Evolutionary conservation across 2,888 invertebrate genomes (phyloP), one percentile per base, ranked within the genome.

Genomic region (Yponomeuta malinellus): DNA sequence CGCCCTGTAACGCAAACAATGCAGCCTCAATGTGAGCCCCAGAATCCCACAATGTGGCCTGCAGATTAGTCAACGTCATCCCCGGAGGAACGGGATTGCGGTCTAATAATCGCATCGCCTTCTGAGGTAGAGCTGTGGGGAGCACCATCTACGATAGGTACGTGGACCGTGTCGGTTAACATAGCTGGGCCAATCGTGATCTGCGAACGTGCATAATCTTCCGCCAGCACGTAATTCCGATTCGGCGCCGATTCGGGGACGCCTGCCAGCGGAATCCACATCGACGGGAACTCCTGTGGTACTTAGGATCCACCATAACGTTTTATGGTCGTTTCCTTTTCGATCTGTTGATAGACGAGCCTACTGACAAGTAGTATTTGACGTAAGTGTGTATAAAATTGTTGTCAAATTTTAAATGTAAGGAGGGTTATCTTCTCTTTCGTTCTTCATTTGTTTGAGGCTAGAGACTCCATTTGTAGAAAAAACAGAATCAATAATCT

Each of bases 51-150:
- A 59, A 59, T 15, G 52, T 59, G 52, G 52, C 52, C 52, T 59
- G 52, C 12, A 59, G 52, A 59, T 59, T 59, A 59, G 52, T 59
- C 52, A 59, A 59, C 52, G 52, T 59, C 52, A 59, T 59, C 52
- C 52, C 15, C 52, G 52, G 3, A 59, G 52, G 52, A 59, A 59
- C 52, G 52, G 52, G 52, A 59, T 59, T 59, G 52, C 15, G 52
- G 52, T 59, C 52, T 59, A 59, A 59, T 59, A 59, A 59, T 33
- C 65, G 12, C 33, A 65, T 65, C 29, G n/a, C 69, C 69, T 69
- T 69, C 69, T 52, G 12, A 69, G 69, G 69, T 31, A 48, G 52
- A 15, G 69, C 69, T 69, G 52, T 69, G 52, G 69, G 69, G 48
- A 31, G n/a, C 68, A 68, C 69, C 52, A 69, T 69, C 69, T 59